Percentiles rank a stretch among this genome's conserved stretches.
Evolutionary conservation across 2,113 vertebrate genomes (phyloP).

Genomic region (Mirounga angustirostris): DNA sequence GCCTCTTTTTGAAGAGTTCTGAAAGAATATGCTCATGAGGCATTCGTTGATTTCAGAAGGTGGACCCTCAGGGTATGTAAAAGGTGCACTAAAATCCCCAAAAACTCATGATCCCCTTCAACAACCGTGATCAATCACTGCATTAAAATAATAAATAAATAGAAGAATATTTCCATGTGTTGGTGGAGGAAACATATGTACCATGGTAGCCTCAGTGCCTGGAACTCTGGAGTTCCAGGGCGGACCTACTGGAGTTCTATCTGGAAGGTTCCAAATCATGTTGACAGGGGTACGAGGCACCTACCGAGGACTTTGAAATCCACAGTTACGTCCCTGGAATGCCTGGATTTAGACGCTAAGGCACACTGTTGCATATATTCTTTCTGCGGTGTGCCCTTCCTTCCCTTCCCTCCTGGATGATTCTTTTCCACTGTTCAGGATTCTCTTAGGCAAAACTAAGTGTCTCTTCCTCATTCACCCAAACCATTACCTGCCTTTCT

Average conservation of each 20-base stretch:
- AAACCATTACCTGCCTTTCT: neutral
- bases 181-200: neutral
- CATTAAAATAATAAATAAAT: constrained; percentile 55
- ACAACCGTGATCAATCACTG: constrained; percentile 50
- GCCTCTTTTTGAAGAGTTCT: constrained; percentile 66
- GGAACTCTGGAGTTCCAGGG: neutral
- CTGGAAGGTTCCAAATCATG: neutral
- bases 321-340: accelerated
- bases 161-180: constrained; percentile 61
- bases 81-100: constrained; percentile 52
- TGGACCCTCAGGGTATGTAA: constrained; percentile 21
- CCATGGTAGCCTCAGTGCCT: neutral
- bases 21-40: neutral
- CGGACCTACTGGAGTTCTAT: neutral
- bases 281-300: neutral
- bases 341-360: neutral
- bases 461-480: neutral
- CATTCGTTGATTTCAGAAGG: constrained; percentile 51
- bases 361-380: neutral
- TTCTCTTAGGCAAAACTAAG: neutral
- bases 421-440: neutral
- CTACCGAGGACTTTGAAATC: neutral
- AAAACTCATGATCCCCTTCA: neutral
- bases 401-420: neutral
- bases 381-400: accelerated